phyloP scores from a whole-genome alignment of 2,113 vertebrate species.

The Pelvicachromis taeniatus region DNA sequence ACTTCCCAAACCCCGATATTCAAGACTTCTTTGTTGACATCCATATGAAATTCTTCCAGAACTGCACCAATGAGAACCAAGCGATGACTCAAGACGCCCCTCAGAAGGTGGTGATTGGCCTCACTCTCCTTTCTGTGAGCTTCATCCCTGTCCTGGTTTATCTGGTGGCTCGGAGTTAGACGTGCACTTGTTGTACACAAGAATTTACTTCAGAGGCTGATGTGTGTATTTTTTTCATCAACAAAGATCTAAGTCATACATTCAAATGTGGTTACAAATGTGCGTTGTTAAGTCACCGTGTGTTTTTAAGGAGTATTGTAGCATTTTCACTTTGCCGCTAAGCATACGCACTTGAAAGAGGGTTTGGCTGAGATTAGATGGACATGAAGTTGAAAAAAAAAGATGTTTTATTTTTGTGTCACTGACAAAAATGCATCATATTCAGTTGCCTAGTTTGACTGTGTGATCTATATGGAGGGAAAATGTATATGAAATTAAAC shows the following conservation, averaged over 20 bases:
- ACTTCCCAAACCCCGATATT: slow-evolving; percentile 51
- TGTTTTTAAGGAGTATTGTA: background rate
- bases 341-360: background rate
- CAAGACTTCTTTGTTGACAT: slow-evolving; percentile 55
- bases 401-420: background rate
- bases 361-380: background rate
- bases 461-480: background rate
- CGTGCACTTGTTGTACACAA: background rate
- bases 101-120: slow-evolving; percentile 31
- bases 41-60: slow-evolving; percentile 57
- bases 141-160: slow-evolving; percentile 66
- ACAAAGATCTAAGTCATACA: background rate
- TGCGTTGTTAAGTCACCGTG: background rate
- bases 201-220: background rate
- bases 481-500: background rate
- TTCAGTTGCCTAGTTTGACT: background rate
- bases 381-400: background rate
- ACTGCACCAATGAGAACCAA: slow-evolving; percentile 23
- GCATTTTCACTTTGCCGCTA: background rate
- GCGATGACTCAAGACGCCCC: slow-evolving; percentile 32
- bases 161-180: slow-evolving; percentile 42
- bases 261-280: background rate
- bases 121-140: slow-evolving; percentile 65
- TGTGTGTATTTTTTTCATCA: background rate
- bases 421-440: background rate